A percentile compares a stretch with the other conserved stretches of the same genome.
Evolutionary conservation across 2,113 vertebrate genomes (phyloP).

Genomic region (Austrofundulus limnaeus): DNA sequence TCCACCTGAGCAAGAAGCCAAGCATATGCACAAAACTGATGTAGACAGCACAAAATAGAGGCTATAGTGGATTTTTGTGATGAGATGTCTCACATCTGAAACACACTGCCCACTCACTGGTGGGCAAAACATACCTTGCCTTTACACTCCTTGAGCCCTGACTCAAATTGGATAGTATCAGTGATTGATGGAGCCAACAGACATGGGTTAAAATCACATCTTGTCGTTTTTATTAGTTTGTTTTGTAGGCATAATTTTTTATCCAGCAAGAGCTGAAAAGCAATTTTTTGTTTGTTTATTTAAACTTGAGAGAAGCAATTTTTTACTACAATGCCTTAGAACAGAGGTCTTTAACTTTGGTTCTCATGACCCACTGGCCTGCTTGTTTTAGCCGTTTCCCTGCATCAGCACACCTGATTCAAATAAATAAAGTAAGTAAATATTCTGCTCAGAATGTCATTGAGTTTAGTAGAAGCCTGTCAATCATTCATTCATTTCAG

Average conservation of each 20-base stretch:
- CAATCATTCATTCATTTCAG: too few relatives aligned
- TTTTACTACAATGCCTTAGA: slow-evolving; percentile 1
- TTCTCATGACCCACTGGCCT: too few relatives aligned
- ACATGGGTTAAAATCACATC: slow-evolving; percentile 30
- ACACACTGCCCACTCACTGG: slow-evolving; percentile 12
- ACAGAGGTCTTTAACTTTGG: too few relatives aligned
- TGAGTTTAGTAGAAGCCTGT: too few relatives aligned
- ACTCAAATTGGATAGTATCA: slow-evolving; percentile 61
- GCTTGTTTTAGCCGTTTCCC: too few relatives aligned
- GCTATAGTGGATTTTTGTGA: slow-evolving; percentile 32
- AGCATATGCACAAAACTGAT: slow-evolving; percentile 16
- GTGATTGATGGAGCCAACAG: slow-evolving; percentile 50
- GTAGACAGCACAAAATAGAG: slow-evolving; percentile 26
- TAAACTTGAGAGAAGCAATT: slow-evolving; percentile 20
- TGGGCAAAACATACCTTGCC: slow-evolving; percentile 40
- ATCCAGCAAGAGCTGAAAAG: slow-evolving; percentile 33
- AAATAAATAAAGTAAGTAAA: too few relatives aligned
- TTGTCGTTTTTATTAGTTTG: slow-evolving; percentile 38
- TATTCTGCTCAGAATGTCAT: too few relatives aligned
- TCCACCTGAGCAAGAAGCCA: slow-evolving; percentile 36
- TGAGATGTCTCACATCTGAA: slow-evolving; percentile 17
- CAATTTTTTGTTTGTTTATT: slow-evolving; percentile 30
- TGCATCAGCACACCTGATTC: too few relatives aligned
- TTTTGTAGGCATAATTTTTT: slow-evolving; percentile 29
- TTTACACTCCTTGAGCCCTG: slow-evolving; percentile 38